These are phyloP conservation scores for Datnioides undecimradiatus DNA, from an alignment of 2,113 vertebrate species.

Conservation along the genomic window DNA sequence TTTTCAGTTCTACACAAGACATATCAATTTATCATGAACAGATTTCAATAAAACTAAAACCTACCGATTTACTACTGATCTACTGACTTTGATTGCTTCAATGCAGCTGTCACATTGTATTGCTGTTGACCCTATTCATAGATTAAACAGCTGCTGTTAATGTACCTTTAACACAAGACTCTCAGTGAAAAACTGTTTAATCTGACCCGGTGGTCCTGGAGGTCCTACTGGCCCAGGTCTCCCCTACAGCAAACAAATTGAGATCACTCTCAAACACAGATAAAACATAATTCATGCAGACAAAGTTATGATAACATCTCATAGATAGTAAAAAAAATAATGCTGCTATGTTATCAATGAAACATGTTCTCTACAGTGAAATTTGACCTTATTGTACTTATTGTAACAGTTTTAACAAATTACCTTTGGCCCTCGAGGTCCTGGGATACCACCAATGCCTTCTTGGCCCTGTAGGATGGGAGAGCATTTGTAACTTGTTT, in stretches of 20 bases:
- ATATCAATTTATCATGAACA: neutral
- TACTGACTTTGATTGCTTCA: neutral
- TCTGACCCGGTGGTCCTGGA: slow-evolving; percentile 88
- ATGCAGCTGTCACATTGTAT: neutral
- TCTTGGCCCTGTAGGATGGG: slow-evolving; percentile 74
- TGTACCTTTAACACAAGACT: slow-evolving; percentile 48
- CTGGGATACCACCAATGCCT: slow-evolving; percentile 51
- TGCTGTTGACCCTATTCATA: neutral
- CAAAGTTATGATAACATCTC: neutral
- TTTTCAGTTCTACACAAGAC: neutral
- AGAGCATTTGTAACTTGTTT: slow-evolving; percentile 1
- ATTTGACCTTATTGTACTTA: neutral
- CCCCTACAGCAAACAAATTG: slow-evolving; percentile 79
- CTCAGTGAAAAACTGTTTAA: slow-evolving; percentile 65
- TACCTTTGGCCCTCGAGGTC: slow-evolving; percentile 72
- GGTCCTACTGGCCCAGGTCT: slow-evolving; percentile 87
- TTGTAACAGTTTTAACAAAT: neutral
- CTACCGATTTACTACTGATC: too few species aligned
- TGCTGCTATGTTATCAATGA: neutral
- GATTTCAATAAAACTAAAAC: neutral
- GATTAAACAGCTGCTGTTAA: neutral
- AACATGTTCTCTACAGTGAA: neutral
- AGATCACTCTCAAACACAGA: neutral
- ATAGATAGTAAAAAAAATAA: neutral
- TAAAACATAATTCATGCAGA: neutral